phyloP scores from a whole-genome alignment of 2,797 vertebrate species.

The Galaxias olidus region DNA sequence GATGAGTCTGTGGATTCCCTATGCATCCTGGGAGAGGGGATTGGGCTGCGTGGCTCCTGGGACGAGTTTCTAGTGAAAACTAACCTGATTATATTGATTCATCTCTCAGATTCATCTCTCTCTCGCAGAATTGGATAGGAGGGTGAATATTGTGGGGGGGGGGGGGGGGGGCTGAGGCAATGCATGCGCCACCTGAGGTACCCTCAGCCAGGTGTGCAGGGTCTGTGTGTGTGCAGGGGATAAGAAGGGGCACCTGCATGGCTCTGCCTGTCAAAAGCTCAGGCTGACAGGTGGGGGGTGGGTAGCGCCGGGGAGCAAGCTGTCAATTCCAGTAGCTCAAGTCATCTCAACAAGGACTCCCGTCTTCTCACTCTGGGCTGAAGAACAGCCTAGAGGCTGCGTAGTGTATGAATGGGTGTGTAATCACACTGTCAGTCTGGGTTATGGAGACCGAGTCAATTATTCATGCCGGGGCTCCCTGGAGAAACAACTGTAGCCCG shows the following conservation, averaged over 20 bases:
- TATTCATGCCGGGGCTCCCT: constrained; percentile 9
- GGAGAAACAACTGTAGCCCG: constrained; percentile 18
- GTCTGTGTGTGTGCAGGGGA: constrained; percentile 24
- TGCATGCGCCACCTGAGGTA: constrained; percentile 45
- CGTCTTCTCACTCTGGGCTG: neutral
- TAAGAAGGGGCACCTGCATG: constrained; percentile 33
- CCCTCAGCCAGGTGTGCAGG: constrained; percentile 46
- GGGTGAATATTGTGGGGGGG: constrained; percentile 6
- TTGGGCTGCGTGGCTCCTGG: constrained; percentile 33
- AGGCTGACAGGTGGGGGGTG: constrained; percentile 27
- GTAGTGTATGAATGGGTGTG: neutral
- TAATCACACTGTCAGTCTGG: constrained; percentile 13
- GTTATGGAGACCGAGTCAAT: constrained; percentile 11
- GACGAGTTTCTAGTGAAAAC: constrained; percentile 27
- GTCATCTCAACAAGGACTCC: constrained; percentile 19
- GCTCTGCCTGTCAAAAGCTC: constrained; percentile 2
- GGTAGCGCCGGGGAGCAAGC: constrained; percentile 19
- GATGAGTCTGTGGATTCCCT: constrained; percentile 23
- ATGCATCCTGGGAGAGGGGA: constrained; percentile 10
- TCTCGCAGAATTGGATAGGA: constrained; percentile 28
- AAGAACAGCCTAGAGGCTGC: neutral
- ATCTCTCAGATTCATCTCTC: constrained; percentile 29
- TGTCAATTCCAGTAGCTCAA: constrained; percentile 5
- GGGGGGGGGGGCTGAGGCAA: constrained; percentile 13
- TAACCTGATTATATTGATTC: constrained; percentile 36